These are phyloP conservation scores for Gasteruption jaculator DNA, from an alignment of 2,888 invertebrate genomes.

Conservation along the genomic window DNA sequence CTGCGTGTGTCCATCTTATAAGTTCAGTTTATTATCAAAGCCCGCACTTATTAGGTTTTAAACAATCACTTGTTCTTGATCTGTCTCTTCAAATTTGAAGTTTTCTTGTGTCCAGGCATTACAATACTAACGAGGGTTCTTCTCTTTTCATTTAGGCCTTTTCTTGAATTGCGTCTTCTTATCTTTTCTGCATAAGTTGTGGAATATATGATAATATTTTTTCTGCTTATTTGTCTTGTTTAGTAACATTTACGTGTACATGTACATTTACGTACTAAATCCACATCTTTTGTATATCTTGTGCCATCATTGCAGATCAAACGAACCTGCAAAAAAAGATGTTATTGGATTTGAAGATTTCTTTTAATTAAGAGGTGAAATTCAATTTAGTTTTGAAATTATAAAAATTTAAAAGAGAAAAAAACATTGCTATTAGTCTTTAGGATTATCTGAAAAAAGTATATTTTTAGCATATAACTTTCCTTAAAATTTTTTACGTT, in stretches of 20 bases:
- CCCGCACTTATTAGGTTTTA: conserved; percentile 27
- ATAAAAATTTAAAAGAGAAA: conserved; percentile 7
- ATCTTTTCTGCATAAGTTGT: too few relatives aligned
- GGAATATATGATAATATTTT: too few relatives aligned
- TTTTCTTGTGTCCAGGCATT: conserved; percentile 5
- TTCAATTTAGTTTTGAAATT: neutral
- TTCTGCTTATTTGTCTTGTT: conserved; percentile 26
- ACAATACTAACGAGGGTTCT: too few relatives aligned
- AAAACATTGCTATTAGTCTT: neutral
- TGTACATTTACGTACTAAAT: conserved; percentile 94
- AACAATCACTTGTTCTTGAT: too few relatives aligned
- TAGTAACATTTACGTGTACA: conserved; percentile 88
- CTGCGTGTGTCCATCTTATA: conserved; percentile 42
- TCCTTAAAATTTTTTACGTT: too few relatives aligned
- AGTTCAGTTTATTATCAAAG: conserved; percentile 28
- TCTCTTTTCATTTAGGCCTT: neutral
- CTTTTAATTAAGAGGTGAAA: neutral
- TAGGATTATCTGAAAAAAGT: too few relatives aligned
- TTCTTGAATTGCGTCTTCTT: conserved; percentile 16
- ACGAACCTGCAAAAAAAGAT: conserved; percentile 62
- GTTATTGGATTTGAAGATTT: neutral
- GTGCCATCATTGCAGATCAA: conserved; percentile 90
- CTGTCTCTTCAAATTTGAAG: too few relatives aligned
- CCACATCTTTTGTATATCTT: conserved; percentile 91
- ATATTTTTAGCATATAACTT: too few relatives aligned